Evolutionary conservation across 1,140 invertebrate genomes (phyloP).

Genomic region (Phenacoccus solenopsis): DNA sequence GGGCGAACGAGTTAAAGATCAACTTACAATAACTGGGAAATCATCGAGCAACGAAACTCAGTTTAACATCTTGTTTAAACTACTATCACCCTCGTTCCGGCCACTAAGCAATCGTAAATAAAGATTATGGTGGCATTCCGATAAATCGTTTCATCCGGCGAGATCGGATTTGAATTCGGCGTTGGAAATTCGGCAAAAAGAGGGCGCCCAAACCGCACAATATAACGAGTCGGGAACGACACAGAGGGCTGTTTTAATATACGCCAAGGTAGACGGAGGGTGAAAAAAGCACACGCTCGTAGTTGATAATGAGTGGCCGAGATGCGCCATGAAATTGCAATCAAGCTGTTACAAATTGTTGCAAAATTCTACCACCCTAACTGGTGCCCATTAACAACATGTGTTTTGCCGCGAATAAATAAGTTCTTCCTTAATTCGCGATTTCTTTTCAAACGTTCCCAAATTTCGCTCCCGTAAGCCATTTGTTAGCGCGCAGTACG

Average conservation of each 20-base stretch:
- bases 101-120: too few species aligned
- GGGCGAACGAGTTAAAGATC: too few species aligned
- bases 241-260: not conserved
- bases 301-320: constrained; percentile 1
- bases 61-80: too few species aligned
- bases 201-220: too few species aligned
- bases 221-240: not conserved
- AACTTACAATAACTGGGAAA: too few species aligned
- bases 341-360: constrained; percentile 2
- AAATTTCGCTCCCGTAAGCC: not conserved
- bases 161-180: too few species aligned
- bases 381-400: not conserved
- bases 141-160: too few species aligned
- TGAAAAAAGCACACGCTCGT: not conserved
- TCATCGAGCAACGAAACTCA: too few species aligned
- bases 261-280: not conserved
- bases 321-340: not conserved
- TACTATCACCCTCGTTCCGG: too few species aligned
- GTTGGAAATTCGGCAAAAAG: too few species aligned
- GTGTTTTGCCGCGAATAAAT: not conserved
- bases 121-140: too few species aligned
- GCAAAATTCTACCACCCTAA: not conserved
- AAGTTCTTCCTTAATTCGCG: not conserved
- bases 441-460: not conserved
- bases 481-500: not conserved